These are phyloP conservation scores for Bombus waltoni DNA, from an alignment of 1,140 invertebrate genomes.

Conservation along the genomic window DNA sequence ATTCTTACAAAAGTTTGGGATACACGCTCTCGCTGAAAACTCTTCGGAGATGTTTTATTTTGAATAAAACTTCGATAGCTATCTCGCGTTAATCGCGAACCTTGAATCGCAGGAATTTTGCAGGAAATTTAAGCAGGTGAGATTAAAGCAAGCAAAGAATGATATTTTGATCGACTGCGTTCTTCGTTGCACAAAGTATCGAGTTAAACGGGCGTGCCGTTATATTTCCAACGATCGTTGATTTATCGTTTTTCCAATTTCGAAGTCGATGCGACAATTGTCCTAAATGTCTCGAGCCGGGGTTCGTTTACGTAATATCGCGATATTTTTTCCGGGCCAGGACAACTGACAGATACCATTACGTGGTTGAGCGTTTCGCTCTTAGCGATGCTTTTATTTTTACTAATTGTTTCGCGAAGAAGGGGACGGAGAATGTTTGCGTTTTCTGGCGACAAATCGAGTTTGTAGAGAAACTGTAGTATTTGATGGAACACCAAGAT, in stretches of 20 bases:
- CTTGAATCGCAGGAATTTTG: background rate
- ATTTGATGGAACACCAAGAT: constrained; percentile 27
- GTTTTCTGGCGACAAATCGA: background rate
- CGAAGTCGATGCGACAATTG: background rate
- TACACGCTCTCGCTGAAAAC: background rate
- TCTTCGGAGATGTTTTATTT: background rate
- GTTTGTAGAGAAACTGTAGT: constrained; percentile 6
- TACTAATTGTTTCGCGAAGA: background rate
- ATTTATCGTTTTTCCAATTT: background rate
- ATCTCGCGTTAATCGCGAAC: background rate
- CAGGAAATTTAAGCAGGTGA: background rate
- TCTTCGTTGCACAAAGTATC: background rate
- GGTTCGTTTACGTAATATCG: background rate
- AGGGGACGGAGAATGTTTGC: background rate
- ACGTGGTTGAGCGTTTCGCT: background rate
- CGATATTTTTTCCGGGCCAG: background rate
- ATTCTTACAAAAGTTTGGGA: background rate
- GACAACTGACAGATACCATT: background rate
- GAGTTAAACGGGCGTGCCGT: background rate
- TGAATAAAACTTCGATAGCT: background rate
- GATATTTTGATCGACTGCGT: background rate
- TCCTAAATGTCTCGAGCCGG: background rate
- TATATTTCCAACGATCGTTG: no score
- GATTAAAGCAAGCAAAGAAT: no score
- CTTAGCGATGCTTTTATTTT: background rate